Evolutionary conservation across 2,113 vertebrate genomes (phyloP).

Genomic region (Lamprotornis superbus): DNA sequence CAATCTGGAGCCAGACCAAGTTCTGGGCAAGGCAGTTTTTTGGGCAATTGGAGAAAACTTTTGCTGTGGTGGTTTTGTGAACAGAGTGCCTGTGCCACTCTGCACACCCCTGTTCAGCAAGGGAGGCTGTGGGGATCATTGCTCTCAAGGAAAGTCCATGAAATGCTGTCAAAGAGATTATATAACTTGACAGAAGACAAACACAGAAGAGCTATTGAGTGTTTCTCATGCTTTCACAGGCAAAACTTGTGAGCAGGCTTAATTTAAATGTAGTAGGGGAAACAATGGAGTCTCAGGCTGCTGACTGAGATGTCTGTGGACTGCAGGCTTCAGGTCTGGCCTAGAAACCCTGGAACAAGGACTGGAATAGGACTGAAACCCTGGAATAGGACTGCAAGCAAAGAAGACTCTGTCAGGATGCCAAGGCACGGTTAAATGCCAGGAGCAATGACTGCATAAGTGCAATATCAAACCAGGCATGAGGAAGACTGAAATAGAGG

Average conservation of each 20-base stretch:
- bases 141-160: background rate
- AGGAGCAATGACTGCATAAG: background rate
- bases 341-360: background rate
- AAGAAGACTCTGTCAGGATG: background rate
- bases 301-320: background rate
- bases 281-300: background rate
- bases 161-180: background rate
- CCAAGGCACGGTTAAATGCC: background rate
- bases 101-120: background rate
- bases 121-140: background rate
- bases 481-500: background rate
- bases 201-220: background rate
- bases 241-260: background rate
- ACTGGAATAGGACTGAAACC: background rate
- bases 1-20: background rate
- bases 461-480: background rate
- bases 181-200: background rate
- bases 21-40: background rate
- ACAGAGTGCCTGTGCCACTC: background rate
- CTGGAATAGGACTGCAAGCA: background rate
- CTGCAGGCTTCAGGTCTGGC: background rate
- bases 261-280: background rate
- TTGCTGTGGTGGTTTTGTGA: background rate
- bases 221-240: background rate
- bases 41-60: background rate